Conservation (phyloP, 2,888 invertebrate genomes). For the Polia nebulosa region DNA sequence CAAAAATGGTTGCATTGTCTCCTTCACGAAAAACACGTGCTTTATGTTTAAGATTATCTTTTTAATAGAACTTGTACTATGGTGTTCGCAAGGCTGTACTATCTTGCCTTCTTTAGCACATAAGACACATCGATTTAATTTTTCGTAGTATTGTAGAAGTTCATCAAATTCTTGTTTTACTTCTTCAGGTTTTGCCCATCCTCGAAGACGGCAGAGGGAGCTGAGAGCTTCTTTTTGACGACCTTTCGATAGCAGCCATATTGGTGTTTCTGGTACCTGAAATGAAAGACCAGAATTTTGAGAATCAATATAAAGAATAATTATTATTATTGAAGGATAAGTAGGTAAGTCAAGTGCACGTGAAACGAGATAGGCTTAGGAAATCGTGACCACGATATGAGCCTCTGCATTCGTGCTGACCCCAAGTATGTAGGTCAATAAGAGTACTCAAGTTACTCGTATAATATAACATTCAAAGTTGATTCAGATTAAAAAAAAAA, state of each 20-base stretch:
- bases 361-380: background rate
- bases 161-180: constrained; percentile 89
- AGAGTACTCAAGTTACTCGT: background rate
- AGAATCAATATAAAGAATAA: too few relatives aligned
- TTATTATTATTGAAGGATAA: background rate
- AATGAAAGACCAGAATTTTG: constrained; percentile 3
- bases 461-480: background rate
- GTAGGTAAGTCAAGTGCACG: background rate
- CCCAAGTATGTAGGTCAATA: constrained; percentile 32
- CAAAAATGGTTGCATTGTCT: constrained; percentile 88
- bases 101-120: constrained; percentile 78
- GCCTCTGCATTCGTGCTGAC: background rate
- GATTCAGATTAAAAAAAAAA: background rate
- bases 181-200: constrained; percentile 89
- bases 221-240: constrained; percentile 88
- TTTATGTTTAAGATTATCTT: constrained; percentile 75
- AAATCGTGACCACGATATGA: background rate
- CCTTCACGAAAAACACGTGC: constrained; percentile 86
- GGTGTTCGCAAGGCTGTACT: constrained; percentile 77
- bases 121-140: constrained; percentile 79
- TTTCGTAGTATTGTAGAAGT: constrained; percentile 85
- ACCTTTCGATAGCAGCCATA: constrained; percentile 91
- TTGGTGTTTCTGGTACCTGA: constrained; percentile 91
- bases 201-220: constrained; percentile 90
- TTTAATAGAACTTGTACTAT: constrained; percentile 72